These are phyloP conservation scores for Trachelus stipa DNA, from an alignment of 2,888 invertebrate genomes.

Conservation along the genomic window DNA sequence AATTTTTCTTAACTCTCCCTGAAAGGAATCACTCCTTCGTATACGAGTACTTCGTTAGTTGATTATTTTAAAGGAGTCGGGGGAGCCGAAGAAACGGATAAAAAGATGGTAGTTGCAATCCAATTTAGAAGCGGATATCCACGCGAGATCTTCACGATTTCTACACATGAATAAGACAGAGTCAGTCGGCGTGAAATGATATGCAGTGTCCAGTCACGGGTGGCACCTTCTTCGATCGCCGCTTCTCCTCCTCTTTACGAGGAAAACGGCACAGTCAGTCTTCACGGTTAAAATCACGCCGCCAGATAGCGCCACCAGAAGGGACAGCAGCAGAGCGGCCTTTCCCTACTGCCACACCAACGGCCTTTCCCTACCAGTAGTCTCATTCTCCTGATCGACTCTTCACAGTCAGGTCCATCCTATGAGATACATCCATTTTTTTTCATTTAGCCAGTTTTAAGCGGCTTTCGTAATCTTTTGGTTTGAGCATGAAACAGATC, in stretches of 20 bases:
- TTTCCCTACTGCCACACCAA: background rate
- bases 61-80: background rate
- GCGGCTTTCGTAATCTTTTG: background rate
- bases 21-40: background rate
- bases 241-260: constrained; percentile 32
- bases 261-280: constrained; percentile 30
- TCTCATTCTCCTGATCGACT: constrained; percentile 10
- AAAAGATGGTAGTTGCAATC: constrained; percentile 57
- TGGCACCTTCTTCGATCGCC: constrained; percentile 58
- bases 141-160: constrained; percentile 67
- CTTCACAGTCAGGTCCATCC: background rate
- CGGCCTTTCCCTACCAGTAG: background rate
- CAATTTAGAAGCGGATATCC: constrained; percentile 66
- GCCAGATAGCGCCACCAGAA: constrained; percentile 54
- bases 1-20: background rate
- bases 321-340: constrained; percentile 34
- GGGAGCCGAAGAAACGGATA: constrained; percentile 8
- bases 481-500: background rate
- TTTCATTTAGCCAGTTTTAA: background rate
- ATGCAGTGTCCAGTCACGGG: constrained; percentile 67
- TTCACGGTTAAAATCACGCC: constrained; percentile 21
- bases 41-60: background rate
- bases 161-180: constrained; percentile 66
- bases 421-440: background rate
- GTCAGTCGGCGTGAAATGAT: constrained; percentile 64